phyloP scores from a whole-genome alignment of 1,140 invertebrate genomes.

The Drosophila ogumai region DNA sequence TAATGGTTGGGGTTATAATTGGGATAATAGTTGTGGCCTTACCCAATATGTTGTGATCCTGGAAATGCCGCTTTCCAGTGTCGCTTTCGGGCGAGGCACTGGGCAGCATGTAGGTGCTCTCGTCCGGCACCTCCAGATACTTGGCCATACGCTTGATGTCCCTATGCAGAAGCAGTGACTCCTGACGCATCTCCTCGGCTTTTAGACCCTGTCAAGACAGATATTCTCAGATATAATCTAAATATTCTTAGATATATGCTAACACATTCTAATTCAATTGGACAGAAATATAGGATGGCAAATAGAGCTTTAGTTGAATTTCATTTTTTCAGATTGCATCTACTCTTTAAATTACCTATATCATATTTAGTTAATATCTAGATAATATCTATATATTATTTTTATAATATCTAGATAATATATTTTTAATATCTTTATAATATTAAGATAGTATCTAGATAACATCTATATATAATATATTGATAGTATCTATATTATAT shows the following conservation, averaged over 20 bases:
- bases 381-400: not conserved
- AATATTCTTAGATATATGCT: not conserved
- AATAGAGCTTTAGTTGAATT: not conserved
- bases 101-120: constrained; percentile 74
- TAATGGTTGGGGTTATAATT: not conserved
- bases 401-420: not conserved
- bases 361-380: not conserved
- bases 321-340: not conserved
- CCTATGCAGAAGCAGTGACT: constrained; percentile 89
- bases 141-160: constrained; percentile 88
- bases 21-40: not conserved
- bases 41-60: constrained; percentile 83
- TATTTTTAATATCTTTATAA: no score
- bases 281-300: not conserved
- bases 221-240: not conserved
- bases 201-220: constrained; percentile 87
- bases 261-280: not conserved
- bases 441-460: no score
- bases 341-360: not conserved
- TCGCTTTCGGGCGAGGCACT: constrained; percentile 84
- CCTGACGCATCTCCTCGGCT: constrained; percentile 90
- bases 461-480: not conserved
- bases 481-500: not conserved
- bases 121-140: constrained; percentile 75
- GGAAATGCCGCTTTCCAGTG: constrained; percentile 67